Conservation (phyloP, 1,140 invertebrate genomes). For the Agrilus planipennis region DNA sequence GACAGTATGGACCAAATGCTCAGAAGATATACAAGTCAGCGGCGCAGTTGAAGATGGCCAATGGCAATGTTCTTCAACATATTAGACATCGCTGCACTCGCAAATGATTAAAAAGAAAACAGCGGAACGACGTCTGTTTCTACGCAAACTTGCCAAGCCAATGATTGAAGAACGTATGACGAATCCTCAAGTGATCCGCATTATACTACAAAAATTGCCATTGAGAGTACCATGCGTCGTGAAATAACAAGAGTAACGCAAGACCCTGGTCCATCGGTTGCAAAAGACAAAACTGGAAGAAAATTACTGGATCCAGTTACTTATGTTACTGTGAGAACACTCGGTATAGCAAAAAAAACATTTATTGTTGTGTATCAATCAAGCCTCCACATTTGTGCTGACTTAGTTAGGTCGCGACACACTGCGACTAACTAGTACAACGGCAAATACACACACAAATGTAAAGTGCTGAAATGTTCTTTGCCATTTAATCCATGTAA, state of each 20-base stretch:
- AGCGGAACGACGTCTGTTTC: neutral
- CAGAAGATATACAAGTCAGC: slow-evolving; percentile 6
- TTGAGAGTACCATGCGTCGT: neutral
- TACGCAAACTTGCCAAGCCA: neutral
- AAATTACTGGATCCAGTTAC: neutral
- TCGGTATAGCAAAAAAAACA: no score
- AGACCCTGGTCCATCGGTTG: neutral
- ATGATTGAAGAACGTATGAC: neutral
- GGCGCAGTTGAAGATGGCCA: slow-evolving; percentile 21
- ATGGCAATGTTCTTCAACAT: slow-evolving; percentile 22
- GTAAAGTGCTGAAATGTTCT: no score
- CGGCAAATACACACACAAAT: no score
- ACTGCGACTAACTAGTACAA: no score
- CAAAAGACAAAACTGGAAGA: neutral
- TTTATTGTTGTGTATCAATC: no score
- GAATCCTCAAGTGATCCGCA: neutral
- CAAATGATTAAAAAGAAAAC: neutral
- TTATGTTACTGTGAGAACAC: no score
- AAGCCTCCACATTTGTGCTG: no score
- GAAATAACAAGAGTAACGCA: neutral
- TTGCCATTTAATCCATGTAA: no score
- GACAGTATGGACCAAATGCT: slow-evolving; percentile 10
- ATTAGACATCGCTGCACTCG: slow-evolving; percentile 16
- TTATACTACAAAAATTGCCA: neutral
- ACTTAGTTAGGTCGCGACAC: no score